Conservation (phyloP, 2,113 vertebrate genomes). For the Centropristis striata region DNA sequence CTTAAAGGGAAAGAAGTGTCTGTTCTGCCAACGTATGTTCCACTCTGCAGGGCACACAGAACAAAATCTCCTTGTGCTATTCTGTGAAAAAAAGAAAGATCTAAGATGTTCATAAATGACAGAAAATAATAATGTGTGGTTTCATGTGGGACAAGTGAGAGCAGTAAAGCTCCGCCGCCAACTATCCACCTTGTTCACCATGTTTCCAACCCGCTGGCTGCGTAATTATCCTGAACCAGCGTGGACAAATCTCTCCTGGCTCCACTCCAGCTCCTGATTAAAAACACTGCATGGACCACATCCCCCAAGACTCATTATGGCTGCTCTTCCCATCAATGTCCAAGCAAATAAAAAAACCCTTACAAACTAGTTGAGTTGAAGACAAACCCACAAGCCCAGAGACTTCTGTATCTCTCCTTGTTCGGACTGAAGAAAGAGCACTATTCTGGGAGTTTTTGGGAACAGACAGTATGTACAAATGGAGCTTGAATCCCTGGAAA, state of each 20-base stretch:
- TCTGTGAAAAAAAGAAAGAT: constrained; percentile 17
- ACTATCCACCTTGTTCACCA: constrained; percentile 20
- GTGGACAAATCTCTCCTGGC: constrained; percentile 57
- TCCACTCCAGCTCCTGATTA: constrained; percentile 66
- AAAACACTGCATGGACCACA: constrained; percentile 63
- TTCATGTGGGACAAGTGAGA: constrained; percentile 46
- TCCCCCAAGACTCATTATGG: constrained; percentile 36
- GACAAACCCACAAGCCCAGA: constrained; percentile 16
- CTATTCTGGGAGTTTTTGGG: constrained; percentile 43
- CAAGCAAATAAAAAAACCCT: constrained; percentile 10
- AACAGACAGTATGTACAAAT: constrained; percentile 34
- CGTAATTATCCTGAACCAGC: constrained; percentile 58
- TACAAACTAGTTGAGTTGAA: constrained; percentile 2
- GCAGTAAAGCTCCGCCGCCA: constrained; percentile 1
- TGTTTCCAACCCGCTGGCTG: constrained; percentile 43
- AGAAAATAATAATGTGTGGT: constrained; percentile 49
- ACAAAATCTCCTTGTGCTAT: constrained; percentile 48
- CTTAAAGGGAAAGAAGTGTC: constrained; percentile 25
- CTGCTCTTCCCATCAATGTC: constrained; percentile 3
- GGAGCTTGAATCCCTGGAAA: constrained; percentile 35
- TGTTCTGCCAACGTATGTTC: constrained; percentile 46
- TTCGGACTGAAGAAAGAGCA: constrained; percentile 15
- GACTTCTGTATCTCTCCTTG: constrained; percentile 12
- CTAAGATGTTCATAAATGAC: constrained; percentile 46
- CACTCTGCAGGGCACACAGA: constrained; percentile 41